Conservation (phyloP, 2,113 vertebrate species). For the Archocentrus centrarchus region DNA sequence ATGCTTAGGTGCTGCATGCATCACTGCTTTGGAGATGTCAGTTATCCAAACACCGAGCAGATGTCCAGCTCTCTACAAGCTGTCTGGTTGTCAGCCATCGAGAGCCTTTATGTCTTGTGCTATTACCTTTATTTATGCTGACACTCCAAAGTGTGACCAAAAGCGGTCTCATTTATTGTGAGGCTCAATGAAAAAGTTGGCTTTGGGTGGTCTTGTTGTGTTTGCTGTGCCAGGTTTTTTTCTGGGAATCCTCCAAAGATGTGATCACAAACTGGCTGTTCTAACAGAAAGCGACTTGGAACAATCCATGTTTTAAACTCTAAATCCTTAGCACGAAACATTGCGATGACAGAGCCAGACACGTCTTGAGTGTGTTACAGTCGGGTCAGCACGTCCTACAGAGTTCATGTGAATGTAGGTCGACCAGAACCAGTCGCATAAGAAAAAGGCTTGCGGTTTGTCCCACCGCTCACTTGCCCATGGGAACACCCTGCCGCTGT, state of each 20-base stretch:
- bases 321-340: slow-evolving; percentile 16
- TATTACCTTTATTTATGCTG: slow-evolving; percentile 48
- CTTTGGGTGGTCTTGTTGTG: slow-evolving; percentile 68
- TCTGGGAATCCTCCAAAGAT: slow-evolving; percentile 63
- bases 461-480: slow-evolving; percentile 61
- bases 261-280: slow-evolving; percentile 52
- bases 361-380: slow-evolving; percentile 31
- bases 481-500: slow-evolving; percentile 59
- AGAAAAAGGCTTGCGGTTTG: slow-evolving; percentile 59
- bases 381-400: slow-evolving; percentile 48
- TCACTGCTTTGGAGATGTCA: slow-evolving; percentile 58
- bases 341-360: slow-evolving; percentile 11
- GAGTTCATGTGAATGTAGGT: slow-evolving; percentile 71
- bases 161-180: slow-evolving; percentile 32
- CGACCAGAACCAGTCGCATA: slow-evolving; percentile 55
- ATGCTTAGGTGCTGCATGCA: slow-evolving; percentile 62
- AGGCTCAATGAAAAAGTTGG: slow-evolving; percentile 32
- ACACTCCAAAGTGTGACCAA: slow-evolving; percentile 60
- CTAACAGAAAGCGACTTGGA: slow-evolving; percentile 33
- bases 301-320: slow-evolving; percentile 22
- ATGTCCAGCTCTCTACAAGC: slow-evolving; percentile 58
- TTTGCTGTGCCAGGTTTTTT: slow-evolving; percentile 24
- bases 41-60: slow-evolving; percentile 66
- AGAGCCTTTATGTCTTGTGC: slow-evolving; percentile 26
- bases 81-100: slow-evolving; percentile 36